A percentile compares a stretch with the other conserved stretches of the same genome.
Conservation (phyloP, 2,113 vertebrate genomes). For the Picathartes gymnocephalus region DNA sequence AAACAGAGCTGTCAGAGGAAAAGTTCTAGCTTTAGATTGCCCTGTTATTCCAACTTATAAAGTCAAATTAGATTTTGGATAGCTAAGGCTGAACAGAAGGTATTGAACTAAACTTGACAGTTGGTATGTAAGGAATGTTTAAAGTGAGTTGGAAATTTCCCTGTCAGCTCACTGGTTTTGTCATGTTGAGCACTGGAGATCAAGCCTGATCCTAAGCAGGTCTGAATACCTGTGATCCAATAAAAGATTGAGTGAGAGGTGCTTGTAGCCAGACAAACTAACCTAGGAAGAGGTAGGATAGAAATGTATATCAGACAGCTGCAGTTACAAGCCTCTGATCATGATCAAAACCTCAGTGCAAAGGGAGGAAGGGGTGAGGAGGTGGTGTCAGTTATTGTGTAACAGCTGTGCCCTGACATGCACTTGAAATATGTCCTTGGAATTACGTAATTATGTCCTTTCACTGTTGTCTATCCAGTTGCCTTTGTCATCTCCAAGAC, state of each 20-base stretch:
- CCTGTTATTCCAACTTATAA: neutral
- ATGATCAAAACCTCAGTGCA: neutral
- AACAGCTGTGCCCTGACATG: neutral
- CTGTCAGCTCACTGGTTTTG: neutral
- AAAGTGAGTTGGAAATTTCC: neutral
- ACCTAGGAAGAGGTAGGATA: neutral
- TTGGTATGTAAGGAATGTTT: neutral
- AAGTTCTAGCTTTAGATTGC: neutral
- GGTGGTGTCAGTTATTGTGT: neutral
- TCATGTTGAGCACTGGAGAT: neutral
- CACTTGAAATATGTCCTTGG: neutral
- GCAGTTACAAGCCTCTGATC: neutral
- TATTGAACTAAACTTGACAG: neutral
- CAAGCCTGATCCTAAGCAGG: neutral
- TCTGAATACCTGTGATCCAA: neutral
- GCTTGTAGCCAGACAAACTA: neutral
- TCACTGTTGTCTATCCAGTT: slow-evolving; percentile 6
- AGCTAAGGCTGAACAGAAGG: neutral
- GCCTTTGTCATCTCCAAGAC: slow-evolving; percentile 21
- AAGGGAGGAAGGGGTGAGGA: neutral
- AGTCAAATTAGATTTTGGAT: neutral
- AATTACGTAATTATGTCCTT: neutral
- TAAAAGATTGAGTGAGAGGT: neutral
- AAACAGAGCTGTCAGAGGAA: neutral
- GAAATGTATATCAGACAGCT: neutral